These are phyloP conservation scores for Botia almorhae DNA, from an alignment of 2,797 vertebrate genomes.

Conservation along the genomic window DNA sequence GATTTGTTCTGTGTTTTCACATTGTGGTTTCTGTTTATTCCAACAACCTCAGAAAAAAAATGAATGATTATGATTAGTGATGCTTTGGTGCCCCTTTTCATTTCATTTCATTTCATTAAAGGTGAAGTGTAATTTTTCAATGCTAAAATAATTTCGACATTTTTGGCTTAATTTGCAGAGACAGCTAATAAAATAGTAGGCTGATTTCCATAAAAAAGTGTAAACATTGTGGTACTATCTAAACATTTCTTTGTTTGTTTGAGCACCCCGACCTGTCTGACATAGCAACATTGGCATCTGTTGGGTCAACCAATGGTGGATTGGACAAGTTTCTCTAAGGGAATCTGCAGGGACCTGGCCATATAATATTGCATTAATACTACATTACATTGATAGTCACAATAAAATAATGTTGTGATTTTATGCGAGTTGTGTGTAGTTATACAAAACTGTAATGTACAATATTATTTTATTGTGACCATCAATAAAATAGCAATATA, in stretches of 20 bases:
- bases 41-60: conserved; percentile 22
- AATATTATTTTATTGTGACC: no score
- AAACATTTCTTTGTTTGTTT: neutral
- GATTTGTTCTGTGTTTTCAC: conserved; percentile 33
- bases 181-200: neutral
- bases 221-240: neutral
- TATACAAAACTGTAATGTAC: no score
- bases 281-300: no score
- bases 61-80: conserved; percentile 1
- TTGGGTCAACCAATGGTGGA: no score
- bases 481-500: no score
- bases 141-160: neutral
- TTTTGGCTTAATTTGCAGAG: neutral
- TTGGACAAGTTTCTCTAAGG: no score
- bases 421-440: no score
- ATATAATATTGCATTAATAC: no score
- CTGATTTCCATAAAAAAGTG: neutral
- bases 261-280: neutral
- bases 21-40: conserved; percentile 17
- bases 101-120: neutral
- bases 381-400: no score
- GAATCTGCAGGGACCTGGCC: no score
- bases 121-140: neutral
- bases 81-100: conserved; percentile 6
- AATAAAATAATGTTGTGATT: no score